These are phyloP conservation scores for Zaprionus lineosus DNA, from an alignment of 2,888 invertebrate genomes.

Conservation along the genomic window DNA sequence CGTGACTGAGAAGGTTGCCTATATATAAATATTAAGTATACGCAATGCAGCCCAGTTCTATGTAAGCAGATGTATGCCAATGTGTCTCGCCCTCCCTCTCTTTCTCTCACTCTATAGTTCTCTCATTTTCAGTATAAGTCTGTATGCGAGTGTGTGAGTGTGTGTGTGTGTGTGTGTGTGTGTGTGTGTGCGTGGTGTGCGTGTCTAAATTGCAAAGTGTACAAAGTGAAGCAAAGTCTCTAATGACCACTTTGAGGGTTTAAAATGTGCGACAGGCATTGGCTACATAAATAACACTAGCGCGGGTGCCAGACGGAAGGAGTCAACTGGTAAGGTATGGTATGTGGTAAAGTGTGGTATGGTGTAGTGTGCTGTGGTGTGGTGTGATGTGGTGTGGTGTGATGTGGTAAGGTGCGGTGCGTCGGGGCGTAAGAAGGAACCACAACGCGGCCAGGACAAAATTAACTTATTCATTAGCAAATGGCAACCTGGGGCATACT, in stretches of 20 bases:
- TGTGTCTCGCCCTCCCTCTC: too few species aligned
- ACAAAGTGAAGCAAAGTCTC: constrained; percentile 69
- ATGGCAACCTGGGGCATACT: constrained; percentile 62
- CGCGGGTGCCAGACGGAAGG: too few species aligned
- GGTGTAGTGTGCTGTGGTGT: not conserved
- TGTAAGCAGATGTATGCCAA: too few species aligned
- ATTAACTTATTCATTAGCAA: constrained; percentile 79
- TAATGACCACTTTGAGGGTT: constrained; percentile 79
- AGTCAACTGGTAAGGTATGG: not conserved
- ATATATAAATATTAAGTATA: constrained; percentile 62
- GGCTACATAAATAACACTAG: constrained; percentile 72
- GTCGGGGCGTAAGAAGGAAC: constrained; percentile 11
- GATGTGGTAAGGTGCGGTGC: not conserved
- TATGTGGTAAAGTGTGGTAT: not conserved
- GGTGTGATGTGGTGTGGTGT: not conserved
- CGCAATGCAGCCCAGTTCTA: constrained; percentile 66
- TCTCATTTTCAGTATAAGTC: not conserved
- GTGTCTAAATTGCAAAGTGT: constrained; percentile 57
- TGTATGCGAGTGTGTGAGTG: constrained; percentile 12
- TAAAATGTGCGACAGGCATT: constrained; percentile 76
- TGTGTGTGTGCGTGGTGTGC: constrained; percentile 17
- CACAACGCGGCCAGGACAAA: constrained; percentile 50
- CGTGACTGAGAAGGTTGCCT: constrained; percentile 52
- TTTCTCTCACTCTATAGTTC: too few species aligned
- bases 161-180: constrained; percentile 17